These are phyloP conservation scores for Melanotus villosus DNA, from an alignment of 2,888 invertebrate genomes.

Conservation along the genomic window DNA sequence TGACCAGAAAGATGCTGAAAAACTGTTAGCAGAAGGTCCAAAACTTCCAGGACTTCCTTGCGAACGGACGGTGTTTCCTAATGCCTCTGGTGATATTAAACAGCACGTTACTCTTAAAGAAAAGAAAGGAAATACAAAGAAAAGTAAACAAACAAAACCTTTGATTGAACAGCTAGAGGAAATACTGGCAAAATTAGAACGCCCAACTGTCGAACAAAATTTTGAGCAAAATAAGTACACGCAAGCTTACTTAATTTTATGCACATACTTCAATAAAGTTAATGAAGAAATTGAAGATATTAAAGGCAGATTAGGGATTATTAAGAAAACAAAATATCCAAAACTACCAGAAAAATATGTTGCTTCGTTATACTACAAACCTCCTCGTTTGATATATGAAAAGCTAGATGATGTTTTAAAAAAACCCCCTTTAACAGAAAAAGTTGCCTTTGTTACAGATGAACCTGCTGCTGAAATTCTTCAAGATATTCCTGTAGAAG, in stretches of 20 bases:
- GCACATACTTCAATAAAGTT: constrained; percentile 51
- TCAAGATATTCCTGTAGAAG: constrained; percentile 44
- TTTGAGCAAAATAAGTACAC: constrained; percentile 31
- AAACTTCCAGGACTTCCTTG: not conserved
- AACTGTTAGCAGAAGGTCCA: not conserved
- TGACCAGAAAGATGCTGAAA: not conserved
- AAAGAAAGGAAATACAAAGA: not conserved
- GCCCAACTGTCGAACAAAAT: constrained; percentile 30
- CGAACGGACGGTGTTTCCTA: constrained; percentile 7
- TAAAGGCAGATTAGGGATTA: constrained; percentile 34
- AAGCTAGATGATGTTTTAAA: constrained; percentile 3
- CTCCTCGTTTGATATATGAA: constrained; percentile 24
- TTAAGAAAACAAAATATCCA: constrained; percentile 40
- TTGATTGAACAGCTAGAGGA: constrained; percentile 45
- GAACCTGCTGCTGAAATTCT: constrained; percentile 47
- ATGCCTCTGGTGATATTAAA: not conserved
- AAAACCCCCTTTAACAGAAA: constrained; percentile 16
- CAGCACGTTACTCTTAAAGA: not conserved
- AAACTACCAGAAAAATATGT: not conserved
- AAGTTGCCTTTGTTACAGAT: not conserved
- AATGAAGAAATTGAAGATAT: constrained; percentile 41
- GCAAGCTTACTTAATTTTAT: constrained; percentile 48
- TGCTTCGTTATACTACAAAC: not conserved
- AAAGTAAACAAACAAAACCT: not conserved
- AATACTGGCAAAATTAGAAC: constrained; percentile 49